Evolutionary conservation across 2,888 invertebrate genomes (phyloP), one percentile per base, ranked within the genome.

Genomic region (Subacronicta megacephala): DNA sequence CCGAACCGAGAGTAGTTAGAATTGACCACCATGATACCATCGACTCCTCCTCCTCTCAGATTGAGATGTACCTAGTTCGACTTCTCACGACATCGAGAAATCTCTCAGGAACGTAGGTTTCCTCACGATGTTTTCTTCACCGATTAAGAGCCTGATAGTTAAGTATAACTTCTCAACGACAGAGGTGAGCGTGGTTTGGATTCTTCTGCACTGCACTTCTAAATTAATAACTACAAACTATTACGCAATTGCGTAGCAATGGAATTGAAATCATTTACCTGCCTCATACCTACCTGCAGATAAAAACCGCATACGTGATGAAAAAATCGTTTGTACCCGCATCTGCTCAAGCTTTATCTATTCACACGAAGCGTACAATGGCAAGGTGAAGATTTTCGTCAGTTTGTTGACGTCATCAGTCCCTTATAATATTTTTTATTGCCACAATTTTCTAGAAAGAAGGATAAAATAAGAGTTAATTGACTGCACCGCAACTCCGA

Each of bases 351-450:
- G 20, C 44, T 9, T 44, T 74, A 74, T 70, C 63, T 66, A 70
- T 60, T 43, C 57, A 47, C 29, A 57, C 45, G 33, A 50, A 58
- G 23, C 12, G 31, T 37, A 41, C 75, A 75, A 70, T 71, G 64
- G 50, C 77, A 75, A 75, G 75, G 75, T 55, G 54, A 75, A 77
- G 60, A 75, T 64, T 67, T 77, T 71, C 75, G 77, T 77, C 71
- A 75, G 54, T 61, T 45, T 17, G 37, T 55, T 75, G 57, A 66
- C 75, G 78, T 77, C 72, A 72, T 41, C n/a, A 9, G 26, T 56
- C 54, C 56, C 53, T 45, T 64, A 62, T 64, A 43, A 44, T 35
- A 23, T 31, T 2, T 55, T 46, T 49, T 40, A 46, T 46, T 35
- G 10, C 42, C n/a, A 20, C 16, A 1, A 9, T 12, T 46, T 57